Conservation (phyloP, 2,797 vertebrate species). For the Adelosebastes latens region DNA sequence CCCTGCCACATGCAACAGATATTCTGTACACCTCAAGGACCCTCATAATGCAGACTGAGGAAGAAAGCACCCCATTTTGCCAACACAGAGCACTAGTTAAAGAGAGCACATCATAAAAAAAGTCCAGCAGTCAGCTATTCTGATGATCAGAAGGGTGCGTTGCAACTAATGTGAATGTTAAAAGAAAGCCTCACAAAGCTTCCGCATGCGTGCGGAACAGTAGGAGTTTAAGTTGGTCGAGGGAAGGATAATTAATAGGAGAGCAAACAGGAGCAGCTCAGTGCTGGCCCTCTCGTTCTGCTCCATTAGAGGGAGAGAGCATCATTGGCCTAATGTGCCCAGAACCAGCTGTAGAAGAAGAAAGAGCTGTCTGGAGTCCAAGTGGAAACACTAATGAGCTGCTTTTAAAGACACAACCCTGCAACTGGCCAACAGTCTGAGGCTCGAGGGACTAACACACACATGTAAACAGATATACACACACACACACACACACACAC, state of each 20-base stretch:
- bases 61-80: conserved; percentile 3
- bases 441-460: conserved; percentile 37
- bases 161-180: conserved; percentile 34
- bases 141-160: conserved; percentile 18
- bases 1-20: conserved; percentile 2
- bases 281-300: conserved; percentile 56
- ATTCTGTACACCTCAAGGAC: background rate
- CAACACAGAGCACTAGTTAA: conserved; percentile 20
- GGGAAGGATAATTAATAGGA: conserved; percentile 70
- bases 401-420: conserved; percentile 66
- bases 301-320: conserved; percentile 72
- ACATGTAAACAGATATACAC: conserved; percentile 7
- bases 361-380: conserved; percentile 66
- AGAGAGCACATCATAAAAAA: conserved; percentile 22
- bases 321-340: conserved; percentile 61
- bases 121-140: conserved; percentile 38
- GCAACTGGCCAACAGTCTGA: conserved; percentile 46
- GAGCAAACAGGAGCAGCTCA: conserved; percentile 59
- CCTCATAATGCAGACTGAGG: background rate
- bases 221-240: conserved; percentile 38
- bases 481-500: conserved; percentile 5
- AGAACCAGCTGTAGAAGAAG: conserved; percentile 58
- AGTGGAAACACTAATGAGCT: conserved; percentile 76
- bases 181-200: conserved; percentile 34
- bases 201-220: conserved; percentile 1